Evolutionary conservation across 2,113 vertebrate species (phyloP).

Genomic region (Cichladusa arquata): DNA sequence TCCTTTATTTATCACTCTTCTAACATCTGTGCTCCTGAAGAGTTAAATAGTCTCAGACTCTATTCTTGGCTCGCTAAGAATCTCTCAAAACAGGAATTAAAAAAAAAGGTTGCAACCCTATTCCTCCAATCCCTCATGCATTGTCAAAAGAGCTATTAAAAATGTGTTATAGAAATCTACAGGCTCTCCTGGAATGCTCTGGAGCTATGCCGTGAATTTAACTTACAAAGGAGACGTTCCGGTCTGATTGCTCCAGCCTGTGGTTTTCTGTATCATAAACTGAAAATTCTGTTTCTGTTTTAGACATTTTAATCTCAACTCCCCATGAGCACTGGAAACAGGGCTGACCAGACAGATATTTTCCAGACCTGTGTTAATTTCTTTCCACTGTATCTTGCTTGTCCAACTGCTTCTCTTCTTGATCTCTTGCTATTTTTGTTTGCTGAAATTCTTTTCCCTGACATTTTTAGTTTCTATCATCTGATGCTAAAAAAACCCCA

Average conservation of each 20-base stretch:
- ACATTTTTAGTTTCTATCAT: conserved; percentile 19
- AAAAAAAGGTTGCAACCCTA: background rate
- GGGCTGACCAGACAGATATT: background rate
- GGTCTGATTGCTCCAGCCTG: conserved; percentile 30
- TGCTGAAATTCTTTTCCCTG: background rate
- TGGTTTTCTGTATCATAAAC: conserved; percentile 13
- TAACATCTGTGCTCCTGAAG: background rate
- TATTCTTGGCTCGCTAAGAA: background rate
- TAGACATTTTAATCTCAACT: conserved; percentile 38
- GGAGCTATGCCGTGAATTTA: background rate
- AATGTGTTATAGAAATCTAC: background rate
- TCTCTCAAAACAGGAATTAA: background rate
- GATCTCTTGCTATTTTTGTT: conserved; percentile 5
- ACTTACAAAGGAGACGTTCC: background rate
- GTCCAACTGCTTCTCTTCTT: background rate
- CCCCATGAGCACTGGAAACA: background rate
- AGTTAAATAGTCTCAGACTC: background rate
- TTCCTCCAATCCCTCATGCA: background rate
- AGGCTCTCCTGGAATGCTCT: conserved; percentile 6
- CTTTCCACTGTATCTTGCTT: background rate
- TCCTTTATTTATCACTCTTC: background rate
- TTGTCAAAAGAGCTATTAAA: conserved; percentile 39
- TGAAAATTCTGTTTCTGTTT: conserved; percentile 36
- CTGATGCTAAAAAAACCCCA: background rate
- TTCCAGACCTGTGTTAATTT: conserved; percentile 32